Evolutionary conservation across 2,797 vertebrate genomes (phyloP).

Genomic region (Tympanoctomys barrerae): DNA sequence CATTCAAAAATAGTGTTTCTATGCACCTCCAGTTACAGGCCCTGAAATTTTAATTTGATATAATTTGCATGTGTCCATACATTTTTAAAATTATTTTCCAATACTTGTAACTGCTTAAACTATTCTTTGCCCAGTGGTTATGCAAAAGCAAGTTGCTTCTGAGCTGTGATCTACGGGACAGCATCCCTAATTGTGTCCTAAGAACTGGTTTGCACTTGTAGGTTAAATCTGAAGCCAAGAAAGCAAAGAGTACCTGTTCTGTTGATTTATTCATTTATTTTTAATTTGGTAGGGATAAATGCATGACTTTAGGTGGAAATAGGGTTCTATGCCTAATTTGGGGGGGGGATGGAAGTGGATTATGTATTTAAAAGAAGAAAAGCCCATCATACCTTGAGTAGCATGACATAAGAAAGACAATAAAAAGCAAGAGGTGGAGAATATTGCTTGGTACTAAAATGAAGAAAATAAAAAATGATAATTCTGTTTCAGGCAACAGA

Average conservation of each 20-base stretch:
- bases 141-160: background rate
- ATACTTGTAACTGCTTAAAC: background rate
- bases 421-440: background rate
- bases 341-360: fast-evolving
- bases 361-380: background rate
- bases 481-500: background rate
- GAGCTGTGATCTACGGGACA: background rate
- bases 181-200: background rate
- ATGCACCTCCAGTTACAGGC: background rate
- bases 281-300: background rate
- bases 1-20: background rate
- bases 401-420: background rate
- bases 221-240: background rate
- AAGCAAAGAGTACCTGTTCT: background rate
- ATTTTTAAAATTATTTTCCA: background rate
- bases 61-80: background rate
- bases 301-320: background rate
- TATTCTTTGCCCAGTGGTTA: background rate
- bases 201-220: background rate
- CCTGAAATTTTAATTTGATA: background rate
- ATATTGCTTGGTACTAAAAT: background rate
- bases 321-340: background rate
- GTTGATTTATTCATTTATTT: background rate
- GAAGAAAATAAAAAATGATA: background rate
- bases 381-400: background rate